Conservation (phyloP, 2,888 invertebrate species). For the Synanthedon andrenaeformis region DNA sequence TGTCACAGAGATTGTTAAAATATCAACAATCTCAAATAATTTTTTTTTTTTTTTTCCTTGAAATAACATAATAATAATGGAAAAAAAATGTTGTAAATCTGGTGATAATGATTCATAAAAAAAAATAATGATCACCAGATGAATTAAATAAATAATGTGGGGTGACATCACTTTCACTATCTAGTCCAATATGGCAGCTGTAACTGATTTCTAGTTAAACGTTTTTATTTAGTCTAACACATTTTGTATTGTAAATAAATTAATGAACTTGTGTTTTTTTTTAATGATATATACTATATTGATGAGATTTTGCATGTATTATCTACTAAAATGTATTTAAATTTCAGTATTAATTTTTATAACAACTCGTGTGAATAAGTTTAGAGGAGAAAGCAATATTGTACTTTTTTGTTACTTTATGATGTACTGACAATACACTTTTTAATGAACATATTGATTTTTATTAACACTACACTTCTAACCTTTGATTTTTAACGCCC, state of each 20-base stretch:
- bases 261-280: background rate
- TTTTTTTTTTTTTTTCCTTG: too few species aligned
- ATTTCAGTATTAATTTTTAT: background rate
- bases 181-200: conserved; percentile 29
- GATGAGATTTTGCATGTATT: background rate
- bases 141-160: too few species aligned
- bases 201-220: conserved; percentile 10
- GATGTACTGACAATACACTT: conserved; percentile 33
- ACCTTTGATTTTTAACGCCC: too few species aligned
- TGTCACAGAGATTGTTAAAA: too few species aligned
- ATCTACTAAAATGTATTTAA: background rate
- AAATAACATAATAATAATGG: too few species aligned
- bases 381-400: background rate
- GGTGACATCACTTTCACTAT: conserved; percentile 6
- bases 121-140: too few species aligned
- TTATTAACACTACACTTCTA: background rate
- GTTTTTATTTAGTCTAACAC: background rate
- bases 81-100: too few species aligned
- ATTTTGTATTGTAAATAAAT: too few species aligned
- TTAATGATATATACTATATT: background rate
- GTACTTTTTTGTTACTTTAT: conserved; percentile 4
- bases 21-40: too few species aligned
- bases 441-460: conserved; percentile 8
- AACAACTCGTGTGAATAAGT: background rate
- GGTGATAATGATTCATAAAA: too few species aligned